Percentiles rank a stretch among this genome's conserved stretches.
phyloP scores from a whole-genome alignment of 2,888 invertebrate genomes.

The Aspidiotus destructor region DNA sequence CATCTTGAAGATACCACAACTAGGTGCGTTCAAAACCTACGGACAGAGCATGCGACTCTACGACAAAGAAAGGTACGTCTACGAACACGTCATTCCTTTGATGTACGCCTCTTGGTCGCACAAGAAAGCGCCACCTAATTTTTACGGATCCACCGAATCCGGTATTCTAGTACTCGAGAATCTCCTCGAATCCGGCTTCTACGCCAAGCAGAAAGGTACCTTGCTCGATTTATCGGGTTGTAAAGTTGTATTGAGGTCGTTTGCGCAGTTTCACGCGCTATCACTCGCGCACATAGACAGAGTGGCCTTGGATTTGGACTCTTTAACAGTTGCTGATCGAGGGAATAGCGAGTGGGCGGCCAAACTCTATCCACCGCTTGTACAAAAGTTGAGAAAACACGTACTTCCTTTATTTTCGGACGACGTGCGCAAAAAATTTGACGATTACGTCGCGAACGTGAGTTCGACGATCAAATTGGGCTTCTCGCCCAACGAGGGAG shows the following conservation, averaged over 20 bases:
- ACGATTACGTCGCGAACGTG: no score
- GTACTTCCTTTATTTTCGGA: no score
- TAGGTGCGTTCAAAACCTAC: no score
- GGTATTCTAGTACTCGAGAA: slow-evolving; percentile 16
- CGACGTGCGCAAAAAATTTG: no score
- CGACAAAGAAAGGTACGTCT: slow-evolving; percentile 15
- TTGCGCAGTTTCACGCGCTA: slow-evolving; percentile 28
- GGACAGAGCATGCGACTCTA: neutral
- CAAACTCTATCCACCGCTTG: no score
- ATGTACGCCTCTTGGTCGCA: slow-evolving; percentile 1
- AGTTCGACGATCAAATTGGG: neutral
- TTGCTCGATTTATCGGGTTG: slow-evolving; percentile 20
- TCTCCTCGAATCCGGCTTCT: slow-evolving; percentile 14
- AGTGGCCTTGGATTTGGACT: neutral
- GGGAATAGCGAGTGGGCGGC: no score
- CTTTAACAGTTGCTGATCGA: neutral
- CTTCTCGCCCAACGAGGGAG: neutral
- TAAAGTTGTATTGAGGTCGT: neutral
- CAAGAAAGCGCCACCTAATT: neutral
- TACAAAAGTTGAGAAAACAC: no score
- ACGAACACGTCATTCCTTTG: slow-evolving; percentile 14
- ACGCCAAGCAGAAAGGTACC: neutral
- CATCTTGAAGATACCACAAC: no score
- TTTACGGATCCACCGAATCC: neutral
- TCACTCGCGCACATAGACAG: neutral